Evolutionary conservation across 2,113 vertebrate genomes (phyloP), one percentile per base, ranked within the genome.

Genomic region (Stictonetta naevosa): DNA sequence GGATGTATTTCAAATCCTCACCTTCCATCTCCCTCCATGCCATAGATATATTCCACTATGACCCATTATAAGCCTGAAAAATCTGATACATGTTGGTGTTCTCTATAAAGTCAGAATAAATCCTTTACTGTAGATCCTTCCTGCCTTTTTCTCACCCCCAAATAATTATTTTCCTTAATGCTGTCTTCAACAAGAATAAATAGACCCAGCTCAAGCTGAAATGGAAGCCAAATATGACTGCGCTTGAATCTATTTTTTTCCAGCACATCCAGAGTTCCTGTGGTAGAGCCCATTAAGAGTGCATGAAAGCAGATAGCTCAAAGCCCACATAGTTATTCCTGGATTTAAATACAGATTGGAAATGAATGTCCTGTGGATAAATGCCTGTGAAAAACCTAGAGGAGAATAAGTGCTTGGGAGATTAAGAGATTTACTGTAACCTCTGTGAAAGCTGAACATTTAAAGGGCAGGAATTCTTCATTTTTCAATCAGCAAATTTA

Each of bases 361-460:
- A 72, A 95, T 76, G 64, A 95, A 96, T 78, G 68, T 77, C 56
- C 79, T 69, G 31, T 46, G 82, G 81, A 97, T 97, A 96, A 92
- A 86, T 92, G 74, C 81, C 80, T 86, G 58, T 83, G 73, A 94
- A 84, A 82, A 96, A 95, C 83, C 72, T 76, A 79, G 74, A 95
- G 46, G 63, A 96, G 38, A 93, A 29, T 94, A 97, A 97, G 77
- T 93, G 79, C 53, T 93, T 71, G 86, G 60, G 85, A 94, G 95
- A 97, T 97, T 96, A 97, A 97, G 79, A 97, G 91, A 97, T 91
- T 92, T 96, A 92, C 83, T 96, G 71, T 95, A 96, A 96, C 67
- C 36, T 80, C 86, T 84, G 58, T 93, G 64, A 86, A 97, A 96
- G 84, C 77, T 71, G 95, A 92, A 82, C 83, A 68, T 83, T 92